phyloP scores from a whole-genome alignment of 2,797 vertebrate species.

The Loris lydekkerianus region DNA sequence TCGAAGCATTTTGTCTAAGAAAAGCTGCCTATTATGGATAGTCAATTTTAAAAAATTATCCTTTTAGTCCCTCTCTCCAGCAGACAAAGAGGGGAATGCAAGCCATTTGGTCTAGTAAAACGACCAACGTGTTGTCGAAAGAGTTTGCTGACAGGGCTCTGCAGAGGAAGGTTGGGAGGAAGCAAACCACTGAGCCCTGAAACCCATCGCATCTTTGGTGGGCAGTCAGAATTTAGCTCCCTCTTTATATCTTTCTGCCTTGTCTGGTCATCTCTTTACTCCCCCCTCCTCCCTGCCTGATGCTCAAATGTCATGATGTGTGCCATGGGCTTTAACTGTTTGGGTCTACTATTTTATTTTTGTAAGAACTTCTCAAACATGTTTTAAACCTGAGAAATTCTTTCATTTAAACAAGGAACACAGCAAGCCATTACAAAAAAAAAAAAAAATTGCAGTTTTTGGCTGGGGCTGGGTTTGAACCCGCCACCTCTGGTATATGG shows the following conservation, averaged over 20 bases:
- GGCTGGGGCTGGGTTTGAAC: no score
- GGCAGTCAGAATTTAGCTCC: neutral
- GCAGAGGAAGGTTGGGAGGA: conserved; percentile 69
- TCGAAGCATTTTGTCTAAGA: conserved; percentile 38
- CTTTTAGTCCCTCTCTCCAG: neutral
- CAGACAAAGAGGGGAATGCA: neutral
- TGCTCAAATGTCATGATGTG: neutral
- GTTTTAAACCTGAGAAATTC: conserved; percentile 7
- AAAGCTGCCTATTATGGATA: neutral
- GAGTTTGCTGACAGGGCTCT: conserved; percentile 71
- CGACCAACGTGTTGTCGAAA: conserved; percentile 78
- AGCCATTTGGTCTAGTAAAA: conserved; percentile 52
- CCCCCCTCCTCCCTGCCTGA: no score
- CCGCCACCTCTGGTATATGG: no score
- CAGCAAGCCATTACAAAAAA: neutral
- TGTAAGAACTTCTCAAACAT: neutral
- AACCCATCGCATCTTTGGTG: conserved; percentile 58
- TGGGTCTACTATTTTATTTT: neutral
- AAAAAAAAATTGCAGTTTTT: neutral
- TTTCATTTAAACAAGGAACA: neutral
- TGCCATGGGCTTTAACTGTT: neutral
- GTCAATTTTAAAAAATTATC: neutral
- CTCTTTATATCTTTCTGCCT: neutral
- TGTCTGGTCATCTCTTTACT: neutral
- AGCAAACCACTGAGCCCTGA: conserved; percentile 59